These are phyloP conservation scores for Labeo rohita DNA, from an alignment of 2,113 vertebrate genomes.

Conservation along the genomic window DNA sequence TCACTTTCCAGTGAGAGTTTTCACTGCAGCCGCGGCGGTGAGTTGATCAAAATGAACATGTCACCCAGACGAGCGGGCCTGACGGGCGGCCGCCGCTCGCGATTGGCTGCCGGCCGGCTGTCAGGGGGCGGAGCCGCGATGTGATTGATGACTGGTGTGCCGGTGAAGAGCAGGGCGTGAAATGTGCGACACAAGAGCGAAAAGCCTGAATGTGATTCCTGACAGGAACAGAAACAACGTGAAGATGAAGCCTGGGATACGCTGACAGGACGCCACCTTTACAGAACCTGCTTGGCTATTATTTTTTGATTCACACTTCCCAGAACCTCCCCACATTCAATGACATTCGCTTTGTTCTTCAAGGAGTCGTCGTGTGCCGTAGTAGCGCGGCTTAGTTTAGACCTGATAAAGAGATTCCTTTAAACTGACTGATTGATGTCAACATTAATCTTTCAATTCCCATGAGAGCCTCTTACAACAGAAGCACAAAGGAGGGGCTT, in stretches of 20 bases:
- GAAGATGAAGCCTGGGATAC: background rate
- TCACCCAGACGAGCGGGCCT: conserved; percentile 3
- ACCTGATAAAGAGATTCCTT: conserved; percentile 38
- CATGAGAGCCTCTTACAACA: background rate
- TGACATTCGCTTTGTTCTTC: conserved; percentile 19
- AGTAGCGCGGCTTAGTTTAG: background rate
- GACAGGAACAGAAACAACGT: conserved; percentile 35
- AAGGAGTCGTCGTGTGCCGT: background rate
- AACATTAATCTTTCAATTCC: conserved; percentile 26
- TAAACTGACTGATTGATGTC: conserved; percentile 4
- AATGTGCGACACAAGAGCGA: conserved; percentile 29
- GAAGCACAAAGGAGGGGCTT: conserved; percentile 13
- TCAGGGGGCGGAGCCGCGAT: conserved; percentile 7
- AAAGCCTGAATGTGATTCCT: background rate
- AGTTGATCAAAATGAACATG: conserved; percentile 22
- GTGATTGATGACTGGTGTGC: conserved; percentile 53
- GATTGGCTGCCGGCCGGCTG: background rate
- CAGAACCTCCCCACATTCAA: conserved; percentile 19
- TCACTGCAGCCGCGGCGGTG: background rate
- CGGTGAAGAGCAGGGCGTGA: conserved; percentile 37
- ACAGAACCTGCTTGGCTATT: conserved; percentile 22
- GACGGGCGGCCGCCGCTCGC: background rate
- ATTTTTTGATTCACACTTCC: conserved; percentile 19
- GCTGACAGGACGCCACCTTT: conserved; percentile 24
- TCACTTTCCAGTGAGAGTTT: background rate